Evolutionary conservation across 2,888 invertebrate genomes (phyloP).

Genomic region (Agapetus fuscipes): DNA sequence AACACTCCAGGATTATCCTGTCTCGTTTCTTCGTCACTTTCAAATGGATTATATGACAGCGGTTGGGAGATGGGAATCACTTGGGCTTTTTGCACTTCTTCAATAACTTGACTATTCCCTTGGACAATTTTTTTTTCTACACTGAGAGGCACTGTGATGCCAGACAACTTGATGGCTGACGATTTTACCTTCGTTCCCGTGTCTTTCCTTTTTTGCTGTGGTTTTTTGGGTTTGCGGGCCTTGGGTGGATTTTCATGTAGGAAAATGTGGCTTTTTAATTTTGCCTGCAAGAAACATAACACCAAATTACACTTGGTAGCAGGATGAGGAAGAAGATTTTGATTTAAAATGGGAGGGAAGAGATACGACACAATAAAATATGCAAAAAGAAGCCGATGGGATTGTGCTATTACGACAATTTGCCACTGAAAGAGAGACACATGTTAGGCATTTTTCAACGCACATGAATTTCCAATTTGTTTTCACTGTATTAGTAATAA

Average conservation of each 20-base stretch:
- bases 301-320: too few relatives aligned
- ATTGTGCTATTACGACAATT: too few relatives aligned
- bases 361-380: too few relatives aligned
- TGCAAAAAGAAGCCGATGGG: too few relatives aligned
- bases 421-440: too few relatives aligned
- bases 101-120: slow-evolving; percentile 4
- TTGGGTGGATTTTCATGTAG: slow-evolving; percentile 12
- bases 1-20: background rate
- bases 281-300: slow-evolving; percentile 7
- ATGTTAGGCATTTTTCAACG: too few relatives aligned
- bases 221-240: slow-evolving; percentile 6
- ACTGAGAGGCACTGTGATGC: slow-evolving; percentile 10
- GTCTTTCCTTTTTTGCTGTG: slow-evolving; percentile 18
- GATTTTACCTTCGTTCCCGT: slow-evolving; percentile 16
- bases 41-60: background rate
- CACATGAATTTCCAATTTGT: too few relatives aligned
- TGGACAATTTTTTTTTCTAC: slow-evolving; percentile 18
- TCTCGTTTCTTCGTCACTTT: background rate
- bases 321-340: too few relatives aligned
- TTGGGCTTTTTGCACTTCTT: background rate
- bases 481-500: too few relatives aligned
- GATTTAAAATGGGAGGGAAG: too few relatives aligned
- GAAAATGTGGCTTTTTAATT: slow-evolving; percentile 8
- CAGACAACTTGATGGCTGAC: slow-evolving; percentile 18
- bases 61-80: slow-evolving; percentile 1